Percentiles rank a stretch among this genome's conserved stretches.
phyloP scores from a whole-genome alignment of 2,797 vertebrate genomes.

The Schizopygopsis malacanthus region DNA sequence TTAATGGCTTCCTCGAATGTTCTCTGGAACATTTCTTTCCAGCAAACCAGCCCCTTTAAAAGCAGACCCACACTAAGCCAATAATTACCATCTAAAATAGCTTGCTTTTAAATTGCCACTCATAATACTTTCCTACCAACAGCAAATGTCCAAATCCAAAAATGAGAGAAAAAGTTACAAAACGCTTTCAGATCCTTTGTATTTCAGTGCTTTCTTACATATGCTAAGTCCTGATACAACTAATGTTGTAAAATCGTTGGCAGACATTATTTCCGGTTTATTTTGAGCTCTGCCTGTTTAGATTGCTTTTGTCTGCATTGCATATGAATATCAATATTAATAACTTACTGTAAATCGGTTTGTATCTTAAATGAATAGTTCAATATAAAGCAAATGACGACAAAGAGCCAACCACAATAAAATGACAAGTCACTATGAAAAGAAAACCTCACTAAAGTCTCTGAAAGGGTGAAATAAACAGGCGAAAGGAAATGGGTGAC shows the following conservation, averaged over 20 bases:
- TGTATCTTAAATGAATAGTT: background rate
- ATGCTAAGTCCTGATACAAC: background rate
- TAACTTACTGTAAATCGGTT: background rate
- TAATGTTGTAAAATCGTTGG: background rate
- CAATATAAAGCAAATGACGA: background rate
- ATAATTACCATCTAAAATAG: background rate
- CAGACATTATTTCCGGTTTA: conserved; percentile 24
- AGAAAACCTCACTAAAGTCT: background rate
- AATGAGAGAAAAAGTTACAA: background rate
- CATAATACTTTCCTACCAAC: background rate
- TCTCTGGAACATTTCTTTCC: background rate
- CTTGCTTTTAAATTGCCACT: background rate
- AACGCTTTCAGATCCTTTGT: background rate
- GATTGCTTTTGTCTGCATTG: too few species aligned
- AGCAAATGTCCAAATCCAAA: background rate
- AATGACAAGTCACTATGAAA: background rate
- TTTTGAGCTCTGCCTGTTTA: background rate
- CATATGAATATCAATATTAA: background rate
- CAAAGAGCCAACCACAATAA: background rate
- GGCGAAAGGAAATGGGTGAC: background rate
- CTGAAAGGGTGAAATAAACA: background rate
- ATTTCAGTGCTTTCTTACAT: background rate
- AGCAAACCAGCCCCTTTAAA: background rate
- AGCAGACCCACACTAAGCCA: background rate
- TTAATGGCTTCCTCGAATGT: conserved; percentile 13